Conservation (phyloP, 1,140 invertebrate species). For the Samia ricini region DNA sequence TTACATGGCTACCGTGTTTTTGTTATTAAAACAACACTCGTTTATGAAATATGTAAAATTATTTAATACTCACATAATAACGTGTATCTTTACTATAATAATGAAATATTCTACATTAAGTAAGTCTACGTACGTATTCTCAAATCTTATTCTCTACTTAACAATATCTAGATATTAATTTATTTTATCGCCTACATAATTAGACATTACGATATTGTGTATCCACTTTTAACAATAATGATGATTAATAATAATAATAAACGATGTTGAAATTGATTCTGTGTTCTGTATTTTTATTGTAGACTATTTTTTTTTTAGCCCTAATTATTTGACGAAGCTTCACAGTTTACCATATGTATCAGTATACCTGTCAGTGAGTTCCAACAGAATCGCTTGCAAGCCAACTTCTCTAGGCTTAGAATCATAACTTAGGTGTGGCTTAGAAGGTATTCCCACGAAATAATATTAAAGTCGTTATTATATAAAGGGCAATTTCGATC, state of each 20-base stretch:
- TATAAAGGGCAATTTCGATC: too few relatives aligned
- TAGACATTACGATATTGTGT: constrained; percentile 50
- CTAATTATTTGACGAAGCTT: too few relatives aligned
- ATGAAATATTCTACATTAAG: neutral
- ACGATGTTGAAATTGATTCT: constrained; percentile 35
- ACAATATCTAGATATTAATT: constrained; percentile 58
- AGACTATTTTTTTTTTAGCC: too few relatives aligned
- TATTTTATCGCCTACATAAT: constrained; percentile 62
- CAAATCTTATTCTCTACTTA: neutral
- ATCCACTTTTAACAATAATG: constrained; percentile 72
- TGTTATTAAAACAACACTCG: neutral
- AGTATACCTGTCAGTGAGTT: too few relatives aligned
- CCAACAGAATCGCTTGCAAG: too few relatives aligned
- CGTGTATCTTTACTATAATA: neutral
- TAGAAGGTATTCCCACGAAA: too few relatives aligned
- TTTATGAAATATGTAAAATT: neutral
- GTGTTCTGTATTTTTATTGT: neutral
- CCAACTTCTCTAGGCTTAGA: too few relatives aligned
- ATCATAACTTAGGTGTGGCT: too few relatives aligned
- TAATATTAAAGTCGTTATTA: too few relatives aligned
- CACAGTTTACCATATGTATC: too few relatives aligned
- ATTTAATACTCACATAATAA: too few relatives aligned
- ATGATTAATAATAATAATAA: constrained; percentile 67
- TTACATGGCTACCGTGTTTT: too few relatives aligned
- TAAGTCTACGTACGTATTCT: neutral